phyloP scores from a whole-genome alignment of 2,888 invertebrate species.

The Brachypalpus laphriformis region DNA sequence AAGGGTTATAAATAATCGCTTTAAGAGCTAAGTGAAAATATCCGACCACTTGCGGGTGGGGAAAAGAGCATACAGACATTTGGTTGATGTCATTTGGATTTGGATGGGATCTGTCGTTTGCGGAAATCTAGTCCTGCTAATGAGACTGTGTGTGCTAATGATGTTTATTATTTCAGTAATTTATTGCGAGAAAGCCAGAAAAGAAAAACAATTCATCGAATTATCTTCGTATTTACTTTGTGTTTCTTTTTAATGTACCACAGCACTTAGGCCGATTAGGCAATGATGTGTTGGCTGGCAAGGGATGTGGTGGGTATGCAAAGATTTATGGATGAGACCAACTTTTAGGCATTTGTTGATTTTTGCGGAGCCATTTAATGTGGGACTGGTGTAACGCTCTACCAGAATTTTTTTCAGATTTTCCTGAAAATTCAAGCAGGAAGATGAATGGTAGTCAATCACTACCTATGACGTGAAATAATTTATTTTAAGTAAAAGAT shows the following conservation, averaged over 20 bases:
- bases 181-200: not conserved
- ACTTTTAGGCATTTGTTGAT: not conserved
- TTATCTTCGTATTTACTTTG: conserved; percentile 14
- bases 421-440: not conserved
- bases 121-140: not conserved
- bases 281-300: not conserved
- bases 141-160: conserved; percentile 29
- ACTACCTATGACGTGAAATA: too few relatives aligned
- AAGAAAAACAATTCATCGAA: conserved; percentile 1
- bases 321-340: not conserved
- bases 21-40: conserved; percentile 22
- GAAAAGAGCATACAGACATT: not conserved
- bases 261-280: conserved; percentile 13
- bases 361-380: not conserved
- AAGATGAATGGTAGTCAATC: too few relatives aligned
- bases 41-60: conserved; percentile 7
- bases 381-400: not conserved
- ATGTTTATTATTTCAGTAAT: conserved; percentile 34
- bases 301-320: not conserved
- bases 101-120: not conserved
- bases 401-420: not conserved
- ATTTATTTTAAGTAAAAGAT: not conserved
- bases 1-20: conserved; percentile 53
- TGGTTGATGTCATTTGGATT: conserved; percentile 26
- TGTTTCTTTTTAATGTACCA: not conserved